Percentiles rank a stretch among this genome's conserved stretches.
phyloP scores from a whole-genome alignment of 2,113 vertebrate genomes.

The Salvelinus namaycush region DNA sequence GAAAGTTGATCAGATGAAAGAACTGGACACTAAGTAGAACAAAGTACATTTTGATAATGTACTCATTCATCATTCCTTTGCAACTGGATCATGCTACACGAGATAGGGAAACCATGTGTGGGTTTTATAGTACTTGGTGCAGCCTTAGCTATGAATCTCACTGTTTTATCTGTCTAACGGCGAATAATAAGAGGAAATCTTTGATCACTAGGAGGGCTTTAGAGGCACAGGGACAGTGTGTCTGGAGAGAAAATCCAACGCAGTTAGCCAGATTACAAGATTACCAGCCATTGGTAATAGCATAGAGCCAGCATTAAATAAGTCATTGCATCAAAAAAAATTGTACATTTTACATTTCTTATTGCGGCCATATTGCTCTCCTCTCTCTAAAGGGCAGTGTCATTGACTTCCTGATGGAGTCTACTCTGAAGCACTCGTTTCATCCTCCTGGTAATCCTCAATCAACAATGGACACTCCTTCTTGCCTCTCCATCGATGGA shows the following conservation, averaged over 20 bases:
- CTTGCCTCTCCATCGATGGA: background rate
- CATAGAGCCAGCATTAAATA: background rate
- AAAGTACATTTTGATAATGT: slow-evolving; percentile 41
- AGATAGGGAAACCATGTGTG: slow-evolving; percentile 12
- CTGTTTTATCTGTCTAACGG: background rate
- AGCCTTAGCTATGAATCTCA: slow-evolving; percentile 21
- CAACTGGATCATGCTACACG: slow-evolving; percentile 7
- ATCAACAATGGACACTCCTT: background rate
- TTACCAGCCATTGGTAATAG: background rate
- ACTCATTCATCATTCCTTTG: slow-evolving; percentile 43
- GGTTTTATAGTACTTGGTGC: slow-evolving; percentile 14
- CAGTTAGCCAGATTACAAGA: background rate
- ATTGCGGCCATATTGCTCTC: background rate
- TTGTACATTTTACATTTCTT: background rate
- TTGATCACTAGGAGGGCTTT: slow-evolving; percentile 4
- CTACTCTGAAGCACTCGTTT: background rate
- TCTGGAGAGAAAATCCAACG: background rate
- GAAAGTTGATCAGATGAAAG: slow-evolving; percentile 40
- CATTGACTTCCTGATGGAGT: slow-evolving; percentile 1
- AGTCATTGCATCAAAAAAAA: background rate
- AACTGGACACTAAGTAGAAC: slow-evolving; percentile 23
- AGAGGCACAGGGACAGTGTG: background rate
- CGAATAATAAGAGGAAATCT: slow-evolving; percentile 17
- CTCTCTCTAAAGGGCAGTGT: background rate
- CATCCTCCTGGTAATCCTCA: background rate